Evolutionary conservation across 37 sponge, comb jelly and placozoan genomes (phyloP).

Genomic region (Haliclona indistincta): DNA sequence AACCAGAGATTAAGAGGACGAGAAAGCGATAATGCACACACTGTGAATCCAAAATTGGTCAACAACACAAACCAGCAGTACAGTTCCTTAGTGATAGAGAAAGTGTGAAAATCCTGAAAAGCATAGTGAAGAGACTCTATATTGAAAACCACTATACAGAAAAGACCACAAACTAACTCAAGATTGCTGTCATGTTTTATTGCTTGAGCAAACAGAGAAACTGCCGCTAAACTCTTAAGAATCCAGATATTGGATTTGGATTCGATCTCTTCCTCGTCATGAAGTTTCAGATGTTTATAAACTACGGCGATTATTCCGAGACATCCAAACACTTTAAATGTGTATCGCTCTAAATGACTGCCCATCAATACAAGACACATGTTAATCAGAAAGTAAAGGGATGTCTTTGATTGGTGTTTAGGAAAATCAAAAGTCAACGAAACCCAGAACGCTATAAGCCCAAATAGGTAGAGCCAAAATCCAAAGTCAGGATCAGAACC

Average conservation of each 20-base stretch:
- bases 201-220: slow-evolving; percentile 30
- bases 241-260: slow-evolving; percentile 22
- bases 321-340: slow-evolving; percentile 43
- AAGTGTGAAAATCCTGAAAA: no score
- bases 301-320: slow-evolving; percentile 9
- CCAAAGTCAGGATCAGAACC: slow-evolving; percentile 46
- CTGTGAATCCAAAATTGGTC: slow-evolving; percentile 34
- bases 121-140: slow-evolving; percentile 1
- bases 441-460: slow-evolving; percentile 27
- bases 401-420: no score
- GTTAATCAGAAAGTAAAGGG: slow-evolving; percentile 33
- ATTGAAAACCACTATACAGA: slow-evolving; percentile 19
- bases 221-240: slow-evolving; percentile 30
- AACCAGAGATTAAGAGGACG: slow-evolving; percentile 34
- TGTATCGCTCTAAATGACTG: slow-evolving; percentile 34
- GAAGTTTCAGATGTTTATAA: not conserved
- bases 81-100: no score
- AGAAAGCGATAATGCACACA: not conserved
- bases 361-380: slow-evolving; percentile 13
- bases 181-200: slow-evolving; percentile 15
- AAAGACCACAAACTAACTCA: slow-evolving; percentile 27
- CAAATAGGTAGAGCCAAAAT: slow-evolving; percentile 56
- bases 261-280: not conserved
- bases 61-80: slow-evolving; percentile 14
- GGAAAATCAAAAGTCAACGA: slow-evolving; percentile 16